Base-by-base conservation (phyloP, 2,113 vertebrate species). In the Tupaia tana region DNA sequence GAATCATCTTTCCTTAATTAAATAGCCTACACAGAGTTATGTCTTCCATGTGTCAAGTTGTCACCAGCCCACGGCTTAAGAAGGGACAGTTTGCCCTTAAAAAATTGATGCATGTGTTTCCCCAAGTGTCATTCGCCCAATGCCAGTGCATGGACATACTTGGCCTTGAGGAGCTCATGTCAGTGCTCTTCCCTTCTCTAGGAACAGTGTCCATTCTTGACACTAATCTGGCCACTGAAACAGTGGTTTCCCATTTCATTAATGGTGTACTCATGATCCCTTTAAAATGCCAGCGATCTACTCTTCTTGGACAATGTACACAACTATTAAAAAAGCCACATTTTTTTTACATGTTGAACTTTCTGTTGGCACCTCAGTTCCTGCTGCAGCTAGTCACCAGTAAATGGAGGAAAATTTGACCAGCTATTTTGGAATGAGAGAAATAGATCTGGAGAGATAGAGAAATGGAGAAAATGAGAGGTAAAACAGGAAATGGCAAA, bases 221-320 rank as follows among this genome's bases (percentile, higher is more conserved):
- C 85, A 86, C 85, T 90, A 96, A 96, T 90, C 96, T 94, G 91
- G 95, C 93, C 91, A 77, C 93, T 93, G 78, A 96, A 95, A 95
- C 66, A 86, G 87, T 82, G 84, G 80, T 70, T 96, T 95, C 92
- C 73, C 31, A 59, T 93, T 96, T 97, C 93, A 88, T 96, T 96
- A 94, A 94, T 95, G 69, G 84, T 82, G 52, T 96, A 95, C 88
- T 96, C 97, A 95, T n/a, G 78, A 92, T 89, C 69, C 81, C 61
- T 96, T 97, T 93, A 88, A 97, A 96, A 93, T n/a, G 31, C 86
- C 90, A 80, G 84, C 86, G 89, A 97, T 97, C 89, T 88, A 18
- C 61, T 29, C 84, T 69, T 86, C 89, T 88, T 73, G 81, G 89
- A 88, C 94, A 97, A 97, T 74, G 96, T 7, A 94, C 43, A 90